Conservation (phyloP, 1,140 invertebrate genomes). For the Probaryconus sp. region DNA sequence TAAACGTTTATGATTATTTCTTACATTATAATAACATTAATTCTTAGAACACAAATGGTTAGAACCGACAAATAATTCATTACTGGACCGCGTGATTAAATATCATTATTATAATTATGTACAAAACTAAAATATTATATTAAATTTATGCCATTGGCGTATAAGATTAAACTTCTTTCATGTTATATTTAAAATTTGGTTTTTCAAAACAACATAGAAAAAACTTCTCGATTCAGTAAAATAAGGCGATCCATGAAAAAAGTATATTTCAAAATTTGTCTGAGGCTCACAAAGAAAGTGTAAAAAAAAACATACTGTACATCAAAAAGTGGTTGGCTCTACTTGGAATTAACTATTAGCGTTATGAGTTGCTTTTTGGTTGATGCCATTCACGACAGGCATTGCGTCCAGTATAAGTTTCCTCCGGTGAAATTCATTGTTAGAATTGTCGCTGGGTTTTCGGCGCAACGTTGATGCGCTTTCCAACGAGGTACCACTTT, state of each 20-base stretch:
- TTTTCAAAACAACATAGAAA: no score
- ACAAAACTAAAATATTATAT: no score
- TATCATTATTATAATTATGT: no score
- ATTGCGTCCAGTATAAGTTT: constrained; percentile 68
- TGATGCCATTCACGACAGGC: constrained; percentile 51
- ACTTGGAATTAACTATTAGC: constrained; percentile 47
- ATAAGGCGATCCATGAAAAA: no score
- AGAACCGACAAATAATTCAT: constrained; percentile 1
- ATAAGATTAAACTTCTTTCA: no score
- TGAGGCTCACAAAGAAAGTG: no score
- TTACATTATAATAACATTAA: constrained; percentile 7
- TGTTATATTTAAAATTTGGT: no score
- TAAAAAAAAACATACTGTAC: no score
- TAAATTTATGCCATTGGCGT: no score
- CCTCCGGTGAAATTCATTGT: constrained; percentile 67
- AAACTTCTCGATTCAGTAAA: no score
- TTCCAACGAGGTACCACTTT: constrained; percentile 69
- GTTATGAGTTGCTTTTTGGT: constrained; percentile 64
- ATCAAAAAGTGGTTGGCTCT: no score
- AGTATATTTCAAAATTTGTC: no score
- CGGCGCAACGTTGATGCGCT: constrained; percentile 54
- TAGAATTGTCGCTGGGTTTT: constrained; percentile 62
- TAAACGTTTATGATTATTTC: constrained; percentile 1
- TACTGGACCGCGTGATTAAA: constrained; percentile 52
- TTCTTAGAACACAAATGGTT: constrained; percentile 10